These are phyloP conservation scores for Drepana arcuata DNA, from an alignment of 1,140 invertebrate genomes.

Conservation along the genomic window DNA sequence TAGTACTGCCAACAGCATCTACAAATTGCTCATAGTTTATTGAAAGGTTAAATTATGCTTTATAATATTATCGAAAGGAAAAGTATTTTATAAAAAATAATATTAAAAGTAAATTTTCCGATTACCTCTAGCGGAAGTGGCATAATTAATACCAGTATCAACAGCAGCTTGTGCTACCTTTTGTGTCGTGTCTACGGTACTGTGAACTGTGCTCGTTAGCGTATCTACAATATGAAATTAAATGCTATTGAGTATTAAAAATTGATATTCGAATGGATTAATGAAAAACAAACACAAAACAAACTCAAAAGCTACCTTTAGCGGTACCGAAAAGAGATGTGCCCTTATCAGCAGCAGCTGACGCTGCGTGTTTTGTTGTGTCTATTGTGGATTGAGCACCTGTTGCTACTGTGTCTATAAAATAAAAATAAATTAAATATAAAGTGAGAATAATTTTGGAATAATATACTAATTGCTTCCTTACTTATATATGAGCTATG, in stretches of 20 bases:
- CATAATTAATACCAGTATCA: conserved; percentile 34
- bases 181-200: conserved; percentile 35
- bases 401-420: conserved; percentile 38
- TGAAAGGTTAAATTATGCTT: too few species aligned
- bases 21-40: conserved; percentile 6
- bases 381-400: conserved; percentile 16
- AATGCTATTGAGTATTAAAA: too few species aligned
- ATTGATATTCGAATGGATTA: too few species aligned
- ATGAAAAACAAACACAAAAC: too few species aligned
- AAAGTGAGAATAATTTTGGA: too few species aligned
- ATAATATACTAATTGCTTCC: too few species aligned
- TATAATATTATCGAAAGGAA: background rate
- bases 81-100: background rate
- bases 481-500: too few species aligned
- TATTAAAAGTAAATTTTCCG: background rate
- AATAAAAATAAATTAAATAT: too few species aligned
- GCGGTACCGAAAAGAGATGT: conserved; percentile 21
- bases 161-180: conserved; percentile 35
- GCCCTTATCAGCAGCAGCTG: conserved; percentile 20
- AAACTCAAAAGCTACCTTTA: conserved; percentile 25
- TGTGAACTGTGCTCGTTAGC: conserved; percentile 17
- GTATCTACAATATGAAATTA: conserved; percentile 35
- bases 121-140: conserved; percentile 26
- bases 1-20: conserved; percentile 21
- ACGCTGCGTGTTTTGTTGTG: conserved; percentile 8